Percentiles rank a stretch among this genome's conserved stretches.
phyloP scores from a whole-genome alignment of 2,113 vertebrate genomes.

The Charadrius vociferus region DNA sequence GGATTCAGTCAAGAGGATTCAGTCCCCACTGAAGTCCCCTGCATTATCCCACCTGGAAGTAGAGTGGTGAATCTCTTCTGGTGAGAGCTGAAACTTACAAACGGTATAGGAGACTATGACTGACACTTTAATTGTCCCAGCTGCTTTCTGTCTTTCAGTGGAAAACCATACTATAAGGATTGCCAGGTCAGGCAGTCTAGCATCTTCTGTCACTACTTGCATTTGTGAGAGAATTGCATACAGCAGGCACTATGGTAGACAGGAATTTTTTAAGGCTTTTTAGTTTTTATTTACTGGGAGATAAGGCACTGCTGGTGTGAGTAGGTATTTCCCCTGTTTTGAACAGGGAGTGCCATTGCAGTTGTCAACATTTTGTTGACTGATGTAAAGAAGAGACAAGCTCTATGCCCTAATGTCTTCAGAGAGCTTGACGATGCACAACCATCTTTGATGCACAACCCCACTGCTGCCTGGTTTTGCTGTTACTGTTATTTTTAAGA shows the following conservation, averaged over 20 bases:
- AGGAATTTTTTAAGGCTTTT: neutral
- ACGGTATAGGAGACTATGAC: neutral
- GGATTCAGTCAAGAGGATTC: neutral
- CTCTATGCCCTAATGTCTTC: neutral
- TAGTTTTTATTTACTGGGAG: neutral
- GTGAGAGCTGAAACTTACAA: neutral
- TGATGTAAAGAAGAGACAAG: neutral
- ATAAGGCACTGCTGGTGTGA: neutral
- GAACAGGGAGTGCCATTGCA: neutral
- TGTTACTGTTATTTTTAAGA: neutral
- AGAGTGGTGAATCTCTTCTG: neutral
- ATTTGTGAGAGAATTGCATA: neutral
- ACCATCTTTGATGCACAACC: neutral
- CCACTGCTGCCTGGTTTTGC: neutral
- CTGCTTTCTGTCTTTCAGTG: neutral
- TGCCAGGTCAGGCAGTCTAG: neutral
- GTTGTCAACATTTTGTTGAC: neutral
- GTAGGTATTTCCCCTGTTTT: neutral
- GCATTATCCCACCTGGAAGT: neutral
- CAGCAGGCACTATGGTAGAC: neutral
- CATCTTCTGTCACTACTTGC: neutral
- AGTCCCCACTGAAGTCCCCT: neutral
- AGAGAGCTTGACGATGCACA: neutral
- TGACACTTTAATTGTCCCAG: neutral
- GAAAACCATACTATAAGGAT: neutral